A percentile compares a stretch with the other conserved stretches of the same genome.
Evolutionary conservation across 2,113 vertebrate species (phyloP).

Genomic region (Tretioscincus oriximinensis): DNA sequence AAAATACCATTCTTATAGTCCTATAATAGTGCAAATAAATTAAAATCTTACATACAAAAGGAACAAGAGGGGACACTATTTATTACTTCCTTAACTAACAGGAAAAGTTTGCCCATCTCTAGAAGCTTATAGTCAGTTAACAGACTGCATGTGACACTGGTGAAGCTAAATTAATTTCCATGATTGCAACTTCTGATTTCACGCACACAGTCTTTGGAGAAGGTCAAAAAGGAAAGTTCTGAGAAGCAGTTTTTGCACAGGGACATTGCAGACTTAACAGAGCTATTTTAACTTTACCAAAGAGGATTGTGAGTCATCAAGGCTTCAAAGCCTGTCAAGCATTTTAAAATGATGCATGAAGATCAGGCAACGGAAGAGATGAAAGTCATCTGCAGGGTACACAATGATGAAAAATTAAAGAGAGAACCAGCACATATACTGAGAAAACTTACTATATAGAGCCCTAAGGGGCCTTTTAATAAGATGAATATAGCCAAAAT

Average conservation of each 20-base stretch:
- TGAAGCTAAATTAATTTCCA: not conserved
- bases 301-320: conserved; percentile 7
- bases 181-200: not conserved
- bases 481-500: conserved; percentile 21
- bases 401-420: conserved; percentile 24
- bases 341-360: conserved; percentile 26
- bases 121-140: not conserved
- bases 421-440: not conserved
- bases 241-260: conserved; percentile 6
- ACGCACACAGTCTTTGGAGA: not conserved
- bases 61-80: not conserved
- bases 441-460: conserved; percentile 9
- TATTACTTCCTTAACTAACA: not conserved
- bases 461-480: conserved; percentile 10
- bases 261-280: not conserved
- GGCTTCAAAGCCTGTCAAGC: conserved; percentile 4
- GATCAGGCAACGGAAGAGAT: conserved; percentile 3
- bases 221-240: conserved; percentile 2
- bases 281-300: conserved; percentile 5
- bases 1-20: no score
- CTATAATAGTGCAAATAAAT: not conserved
- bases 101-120: not conserved
- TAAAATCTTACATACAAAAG: not conserved
- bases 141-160: not conserved
- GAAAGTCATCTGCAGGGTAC: conserved; percentile 13